Percentiles rank a stretch among this genome's conserved stretches.
Evolutionary conservation across 1,140 invertebrate genomes (phyloP).

Genomic region (Drosophila neocordata): DNA sequence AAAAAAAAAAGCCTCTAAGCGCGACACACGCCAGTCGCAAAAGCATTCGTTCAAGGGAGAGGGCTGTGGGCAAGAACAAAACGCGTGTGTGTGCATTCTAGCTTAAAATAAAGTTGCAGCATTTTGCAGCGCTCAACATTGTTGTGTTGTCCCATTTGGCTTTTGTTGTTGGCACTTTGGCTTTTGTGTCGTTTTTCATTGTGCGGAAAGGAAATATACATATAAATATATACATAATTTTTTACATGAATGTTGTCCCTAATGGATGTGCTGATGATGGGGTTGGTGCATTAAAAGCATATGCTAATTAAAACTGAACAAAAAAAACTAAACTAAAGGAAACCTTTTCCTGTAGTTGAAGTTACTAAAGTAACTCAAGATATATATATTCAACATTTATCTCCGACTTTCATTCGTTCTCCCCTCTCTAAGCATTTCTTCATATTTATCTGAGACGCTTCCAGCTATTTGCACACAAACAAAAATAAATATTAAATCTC

Average conservation of each 20-base stretch:
- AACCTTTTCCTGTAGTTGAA: neutral
- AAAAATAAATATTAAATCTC: constrained; percentile 82
- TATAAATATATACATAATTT: constrained; percentile 58
- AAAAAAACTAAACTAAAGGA: neutral
- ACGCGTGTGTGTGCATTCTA: constrained; percentile 69
- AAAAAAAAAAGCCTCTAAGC: constrained; percentile 57
- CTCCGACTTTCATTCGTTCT: constrained; percentile 1
- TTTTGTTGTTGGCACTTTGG: constrained; percentile 70
- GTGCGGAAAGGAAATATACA: constrained; percentile 41
- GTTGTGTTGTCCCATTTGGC: too few species aligned
- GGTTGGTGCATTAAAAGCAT: constrained; percentile 42
- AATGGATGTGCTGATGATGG: constrained; percentile 54
- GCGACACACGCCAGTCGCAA: constrained; percentile 75
- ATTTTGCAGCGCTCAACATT: constrained; percentile 27
- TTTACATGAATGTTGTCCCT: constrained; percentile 44
- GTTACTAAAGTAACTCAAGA: neutral
- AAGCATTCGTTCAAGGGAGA: constrained; percentile 59
- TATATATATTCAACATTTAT: too few species aligned
- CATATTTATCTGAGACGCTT: constrained; percentile 60
- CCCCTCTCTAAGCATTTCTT: neutral
- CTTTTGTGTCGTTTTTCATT: constrained; percentile 81
- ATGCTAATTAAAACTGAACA: constrained; percentile 62
- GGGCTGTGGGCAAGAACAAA: constrained; percentile 18
- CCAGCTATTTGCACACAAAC: constrained; percentile 81
- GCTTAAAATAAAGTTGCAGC: constrained; percentile 80